phyloP scores from a whole-genome alignment of 2,888 invertebrate species.

The Tinea semifulvella region DNA sequence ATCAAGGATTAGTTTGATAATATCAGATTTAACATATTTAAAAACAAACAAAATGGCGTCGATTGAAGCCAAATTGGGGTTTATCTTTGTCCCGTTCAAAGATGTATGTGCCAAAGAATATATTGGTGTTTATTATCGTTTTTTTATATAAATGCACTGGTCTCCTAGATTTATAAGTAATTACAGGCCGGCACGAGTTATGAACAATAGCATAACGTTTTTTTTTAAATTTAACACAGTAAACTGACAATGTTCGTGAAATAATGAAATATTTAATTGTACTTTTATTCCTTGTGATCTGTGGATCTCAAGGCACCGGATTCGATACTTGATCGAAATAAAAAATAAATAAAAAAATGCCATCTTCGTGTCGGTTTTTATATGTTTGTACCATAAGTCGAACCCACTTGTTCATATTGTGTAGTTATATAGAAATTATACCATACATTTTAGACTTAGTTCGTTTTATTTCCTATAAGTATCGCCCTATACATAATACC shows the following conservation, averaged over 20 bases:
- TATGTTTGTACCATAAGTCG: constrained; percentile 32
- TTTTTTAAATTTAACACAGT: no score
- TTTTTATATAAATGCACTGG: constrained; percentile 43
- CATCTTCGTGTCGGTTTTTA: no score
- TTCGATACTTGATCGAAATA: no score
- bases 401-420: constrained; percentile 51
- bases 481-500: no score
- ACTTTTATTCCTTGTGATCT: no score
- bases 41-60: background rate
- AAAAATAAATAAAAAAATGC: no score
- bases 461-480: constrained; percentile 18
- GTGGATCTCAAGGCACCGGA: no score
- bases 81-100: constrained; percentile 58
- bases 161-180: constrained; percentile 53
- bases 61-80: background rate
- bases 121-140: constrained; percentile 25
- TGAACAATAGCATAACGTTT: no score
- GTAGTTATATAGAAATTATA: constrained; percentile 41
- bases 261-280: no score
- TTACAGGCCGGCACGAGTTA: no score
- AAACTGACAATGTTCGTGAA: no score
- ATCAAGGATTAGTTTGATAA: no score
- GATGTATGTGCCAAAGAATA: constrained; percentile 66
- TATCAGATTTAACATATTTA: constrained; percentile 30
- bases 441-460: constrained; percentile 46